Conservation (phyloP, 2,113 vertebrate genomes). For the Pituophis catenifer region DNA sequence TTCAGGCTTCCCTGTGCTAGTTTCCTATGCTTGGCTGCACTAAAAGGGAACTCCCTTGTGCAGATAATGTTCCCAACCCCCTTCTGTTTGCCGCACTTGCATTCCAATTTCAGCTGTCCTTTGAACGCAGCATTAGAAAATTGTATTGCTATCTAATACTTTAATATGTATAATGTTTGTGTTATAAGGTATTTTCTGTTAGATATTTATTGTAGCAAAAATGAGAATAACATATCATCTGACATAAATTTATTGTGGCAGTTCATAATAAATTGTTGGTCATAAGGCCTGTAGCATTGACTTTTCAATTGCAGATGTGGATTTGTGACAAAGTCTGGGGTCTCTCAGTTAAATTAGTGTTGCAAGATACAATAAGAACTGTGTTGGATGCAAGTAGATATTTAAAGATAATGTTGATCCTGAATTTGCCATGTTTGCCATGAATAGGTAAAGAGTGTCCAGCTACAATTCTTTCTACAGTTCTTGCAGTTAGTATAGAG, state of each 20-base stretch:
- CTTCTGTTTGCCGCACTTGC: constrained; percentile 20
- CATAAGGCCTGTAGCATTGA: not conserved
- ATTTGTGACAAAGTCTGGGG: not conserved
- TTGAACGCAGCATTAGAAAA: constrained; percentile 18
- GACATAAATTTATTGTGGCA: not conserved
- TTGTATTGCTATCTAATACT: not conserved
- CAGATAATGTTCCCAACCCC: constrained; percentile 18
- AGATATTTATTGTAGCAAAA: not conserved
- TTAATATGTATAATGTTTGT: not conserved
- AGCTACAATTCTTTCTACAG: not conserved
- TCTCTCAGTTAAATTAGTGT: not conserved
- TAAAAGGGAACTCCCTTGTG: constrained; percentile 10
- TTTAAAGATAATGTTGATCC: not conserved
- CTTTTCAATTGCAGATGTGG: not conserved
- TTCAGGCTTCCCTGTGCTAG: not conserved
- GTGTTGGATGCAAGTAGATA: not conserved
- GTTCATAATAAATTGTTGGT: not conserved
- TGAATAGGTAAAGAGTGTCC: not conserved
- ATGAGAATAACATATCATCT: not conserved
- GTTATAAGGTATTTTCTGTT: not conserved
- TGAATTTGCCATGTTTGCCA: not conserved
- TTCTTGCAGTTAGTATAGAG: not conserved
- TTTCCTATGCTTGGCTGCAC: constrained; percentile 4
- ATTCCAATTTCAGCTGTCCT: constrained; percentile 37
- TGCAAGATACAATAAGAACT: not conserved